Evolutionary conservation across 2,113 vertebrate species (phyloP).

Genomic region (Morone chrysops): DNA sequence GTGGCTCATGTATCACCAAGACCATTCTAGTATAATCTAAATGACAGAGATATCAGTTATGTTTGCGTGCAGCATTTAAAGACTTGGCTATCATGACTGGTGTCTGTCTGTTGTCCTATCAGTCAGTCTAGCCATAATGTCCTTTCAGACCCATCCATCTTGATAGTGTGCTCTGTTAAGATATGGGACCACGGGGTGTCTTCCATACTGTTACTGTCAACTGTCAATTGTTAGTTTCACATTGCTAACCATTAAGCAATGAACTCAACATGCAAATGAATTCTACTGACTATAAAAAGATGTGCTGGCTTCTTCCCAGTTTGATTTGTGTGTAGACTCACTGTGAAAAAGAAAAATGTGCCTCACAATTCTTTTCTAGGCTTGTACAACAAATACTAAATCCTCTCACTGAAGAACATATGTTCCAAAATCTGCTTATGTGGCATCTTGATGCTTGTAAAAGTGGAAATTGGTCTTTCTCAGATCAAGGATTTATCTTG

Average conservation of each 20-base stretch:
- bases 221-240: constrained; percentile 57
- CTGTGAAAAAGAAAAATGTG: constrained; percentile 3
- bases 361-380: neutral
- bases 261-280: neutral
- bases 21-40: constrained; percentile 5
- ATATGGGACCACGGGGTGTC: constrained; percentile 75
- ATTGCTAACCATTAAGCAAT: constrained; percentile 32
- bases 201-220: constrained; percentile 79
- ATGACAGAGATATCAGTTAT: constrained; percentile 41
- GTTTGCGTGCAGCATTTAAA: constrained; percentile 40
- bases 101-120: constrained; percentile 75
- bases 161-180: constrained; percentile 76
- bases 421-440: constrained; percentile 32
- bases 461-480: constrained; percentile 57
- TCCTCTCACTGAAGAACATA: neutral
- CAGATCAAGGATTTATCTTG: constrained; percentile 39
- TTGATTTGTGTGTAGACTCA: neutral
- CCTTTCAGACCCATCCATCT: constrained; percentile 72
- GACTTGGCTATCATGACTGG: constrained; percentile 59
- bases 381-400: neutral
- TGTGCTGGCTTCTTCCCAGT: neutral
- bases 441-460: constrained; percentile 17
- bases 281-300: neutral
- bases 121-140: constrained; percentile 64
- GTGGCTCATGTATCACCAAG: constrained; percentile 4